Percentiles rank a stretch among this genome's conserved stretches.
These are phyloP conservation scores for Emydura subglobosa DNA, from an alignment of 2,113 vertebrate genomes.

Conservation along the genomic window DNA sequence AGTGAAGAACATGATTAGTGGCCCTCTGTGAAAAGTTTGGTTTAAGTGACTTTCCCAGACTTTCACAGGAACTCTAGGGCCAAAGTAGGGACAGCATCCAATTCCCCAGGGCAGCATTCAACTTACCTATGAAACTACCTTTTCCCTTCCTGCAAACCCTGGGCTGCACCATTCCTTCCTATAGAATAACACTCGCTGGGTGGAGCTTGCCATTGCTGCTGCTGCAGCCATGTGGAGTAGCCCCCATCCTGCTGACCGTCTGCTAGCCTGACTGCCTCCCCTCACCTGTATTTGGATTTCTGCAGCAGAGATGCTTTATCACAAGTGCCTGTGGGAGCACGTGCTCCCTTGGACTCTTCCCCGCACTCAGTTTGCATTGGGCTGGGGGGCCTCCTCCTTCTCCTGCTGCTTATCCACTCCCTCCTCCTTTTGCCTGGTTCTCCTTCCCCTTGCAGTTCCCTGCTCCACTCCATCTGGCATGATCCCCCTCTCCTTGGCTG, in stretches of 20 bases:
- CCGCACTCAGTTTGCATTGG: not conserved
- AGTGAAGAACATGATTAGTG: not conserved
- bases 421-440: not conserved
- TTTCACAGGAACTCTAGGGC: not conserved
- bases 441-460: not conserved
- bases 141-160: not conserved
- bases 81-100: not conserved
- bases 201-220: not conserved
- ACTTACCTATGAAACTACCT: not conserved
- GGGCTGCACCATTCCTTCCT: not conserved
- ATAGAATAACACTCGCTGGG: not conserved
- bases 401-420: not conserved
- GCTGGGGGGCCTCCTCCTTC: not conserved
- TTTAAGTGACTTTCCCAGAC: fast-evolving
- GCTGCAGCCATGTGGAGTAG: not conserved
- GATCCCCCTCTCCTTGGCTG: not conserved
- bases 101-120: not conserved
- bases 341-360: not conserved
- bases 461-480: not conserved
- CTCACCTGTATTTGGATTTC: not conserved
- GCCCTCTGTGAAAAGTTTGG: not conserved
- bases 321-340: not conserved
- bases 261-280: not conserved
- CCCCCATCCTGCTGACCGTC: not conserved
- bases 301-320: not conserved